A percentile compares a stretch with the other conserved stretches of the same genome.
Conservation (phyloP, 2,797 vertebrate species). For the Oreochromis grahami region DNA sequence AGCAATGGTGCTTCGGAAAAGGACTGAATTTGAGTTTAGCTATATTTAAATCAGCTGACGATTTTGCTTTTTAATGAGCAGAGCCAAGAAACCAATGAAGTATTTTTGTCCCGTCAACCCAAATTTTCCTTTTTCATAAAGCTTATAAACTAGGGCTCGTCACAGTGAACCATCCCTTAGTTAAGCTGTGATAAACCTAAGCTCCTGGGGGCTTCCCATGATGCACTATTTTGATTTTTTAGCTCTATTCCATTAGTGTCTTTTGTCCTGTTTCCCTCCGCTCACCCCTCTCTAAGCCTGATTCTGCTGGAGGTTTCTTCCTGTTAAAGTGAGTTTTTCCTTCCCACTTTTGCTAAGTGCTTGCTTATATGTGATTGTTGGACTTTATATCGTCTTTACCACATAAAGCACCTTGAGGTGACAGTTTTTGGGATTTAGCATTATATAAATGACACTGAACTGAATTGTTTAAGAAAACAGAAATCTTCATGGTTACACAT, state of each 20-base stretch:
- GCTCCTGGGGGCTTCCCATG: neutral
- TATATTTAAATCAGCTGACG: neutral
- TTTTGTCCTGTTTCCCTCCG: neutral
- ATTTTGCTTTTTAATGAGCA: neutral
- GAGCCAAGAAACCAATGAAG: neutral
- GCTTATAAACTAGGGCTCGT: neutral
- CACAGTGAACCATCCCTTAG: neutral
- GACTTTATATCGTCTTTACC: neutral
- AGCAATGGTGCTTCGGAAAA: neutral
- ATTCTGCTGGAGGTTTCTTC: neutral
- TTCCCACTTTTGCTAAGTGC: neutral
- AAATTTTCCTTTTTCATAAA: neutral
- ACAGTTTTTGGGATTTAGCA: neutral
- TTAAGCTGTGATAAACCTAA: neutral
- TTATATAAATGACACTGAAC: neutral
- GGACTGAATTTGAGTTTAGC: neutral
- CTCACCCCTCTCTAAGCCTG: neutral
- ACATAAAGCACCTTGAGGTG: neutral
- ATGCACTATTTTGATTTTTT: neutral
- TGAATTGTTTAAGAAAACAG: neutral
- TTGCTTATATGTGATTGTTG: neutral
- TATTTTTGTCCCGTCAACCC: neutral
- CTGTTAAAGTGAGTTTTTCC: neutral
- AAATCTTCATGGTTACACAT: neutral
- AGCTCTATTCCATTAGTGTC: neutral